A percentile compares a stretch with the other conserved stretches of the same genome.
Conservation (phyloP, 1,140 invertebrate species). For the Pogonomyrmex barbatus region DNA sequence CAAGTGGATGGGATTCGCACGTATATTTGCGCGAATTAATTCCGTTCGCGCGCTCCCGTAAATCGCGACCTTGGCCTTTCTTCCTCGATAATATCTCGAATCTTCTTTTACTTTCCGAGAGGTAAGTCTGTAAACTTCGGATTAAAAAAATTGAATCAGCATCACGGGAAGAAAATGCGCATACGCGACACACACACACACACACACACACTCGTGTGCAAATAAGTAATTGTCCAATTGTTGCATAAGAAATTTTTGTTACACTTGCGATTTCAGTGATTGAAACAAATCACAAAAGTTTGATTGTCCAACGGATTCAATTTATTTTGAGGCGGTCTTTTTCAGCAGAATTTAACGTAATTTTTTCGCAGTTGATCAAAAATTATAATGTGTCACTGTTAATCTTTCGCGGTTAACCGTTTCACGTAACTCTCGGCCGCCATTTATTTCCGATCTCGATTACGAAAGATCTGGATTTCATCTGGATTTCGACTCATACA, state of each 20-base stretch:
- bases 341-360: not conserved
- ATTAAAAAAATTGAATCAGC: not conserved
- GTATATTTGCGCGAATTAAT: not conserved
- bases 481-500: not conserved
- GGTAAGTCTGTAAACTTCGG: not conserved
- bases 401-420: no score
- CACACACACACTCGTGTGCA: not conserved
- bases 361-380: not conserved
- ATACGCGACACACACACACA: no score
- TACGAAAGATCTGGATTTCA: constrained; percentile 25
- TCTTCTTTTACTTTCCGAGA: not conserved
- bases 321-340: no score
- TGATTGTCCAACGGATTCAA: no score
- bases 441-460: constrained; percentile 1
- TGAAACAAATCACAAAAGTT: not conserved
- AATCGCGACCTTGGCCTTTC: not conserved
- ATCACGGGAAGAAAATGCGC: not conserved
- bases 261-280: not conserved
- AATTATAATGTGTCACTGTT: no score
- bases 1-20: not conserved
- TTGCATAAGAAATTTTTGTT: not conserved
- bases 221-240: not conserved
- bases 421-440: no score
- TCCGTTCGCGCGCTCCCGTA: not conserved
- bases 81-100: not conserved